phyloP scores from a whole-genome alignment of 1,140 invertebrate genomes.

The Drosophila pruinosa region DNA sequence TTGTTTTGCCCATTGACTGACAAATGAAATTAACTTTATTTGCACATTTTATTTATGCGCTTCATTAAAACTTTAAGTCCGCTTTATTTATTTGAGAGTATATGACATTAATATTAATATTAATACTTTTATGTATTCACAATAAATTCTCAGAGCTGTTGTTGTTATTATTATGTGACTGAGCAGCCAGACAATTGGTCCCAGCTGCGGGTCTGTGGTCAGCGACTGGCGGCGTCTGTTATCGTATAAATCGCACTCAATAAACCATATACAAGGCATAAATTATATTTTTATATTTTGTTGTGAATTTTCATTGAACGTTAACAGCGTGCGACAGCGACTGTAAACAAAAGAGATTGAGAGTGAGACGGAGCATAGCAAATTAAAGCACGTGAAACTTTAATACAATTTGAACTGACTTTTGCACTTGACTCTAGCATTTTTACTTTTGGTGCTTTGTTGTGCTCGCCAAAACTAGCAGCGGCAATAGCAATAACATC shows the following conservation, averaged over 20 bases:
- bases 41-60: conserved; percentile 74
- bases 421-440: conserved; percentile 21
- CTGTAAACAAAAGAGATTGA: background rate
- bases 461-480: conserved; percentile 13
- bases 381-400: conserved; percentile 76
- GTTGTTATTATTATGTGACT: conserved; percentile 57
- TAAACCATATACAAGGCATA: conserved; percentile 76
- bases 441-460: conserved; percentile 43
- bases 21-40: conserved; percentile 76
- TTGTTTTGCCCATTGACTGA: conserved; percentile 26
- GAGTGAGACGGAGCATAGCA: conserved; percentile 25
- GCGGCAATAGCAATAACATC: conserved; percentile 12
- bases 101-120: conserved; percentile 69
- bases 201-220: conserved; percentile 11
- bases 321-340: conserved; percentile 11
- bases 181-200: conserved; percentile 51
- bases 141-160: conserved; percentile 32
- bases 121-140: conserved; percentile 56
- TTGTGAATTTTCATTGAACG: conserved; percentile 66
- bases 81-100: conserved; percentile 61
- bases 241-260: conserved; percentile 79
- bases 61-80: conserved; percentile 77
- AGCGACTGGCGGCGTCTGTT: conserved; percentile 52
- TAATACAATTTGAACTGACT: conserved; percentile 55
- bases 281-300: conserved; percentile 73